These are phyloP conservation scores for Xenopus tropicalis DNA, from an alignment of 2,113 vertebrate genomes.

Conservation along the genomic window DNA sequence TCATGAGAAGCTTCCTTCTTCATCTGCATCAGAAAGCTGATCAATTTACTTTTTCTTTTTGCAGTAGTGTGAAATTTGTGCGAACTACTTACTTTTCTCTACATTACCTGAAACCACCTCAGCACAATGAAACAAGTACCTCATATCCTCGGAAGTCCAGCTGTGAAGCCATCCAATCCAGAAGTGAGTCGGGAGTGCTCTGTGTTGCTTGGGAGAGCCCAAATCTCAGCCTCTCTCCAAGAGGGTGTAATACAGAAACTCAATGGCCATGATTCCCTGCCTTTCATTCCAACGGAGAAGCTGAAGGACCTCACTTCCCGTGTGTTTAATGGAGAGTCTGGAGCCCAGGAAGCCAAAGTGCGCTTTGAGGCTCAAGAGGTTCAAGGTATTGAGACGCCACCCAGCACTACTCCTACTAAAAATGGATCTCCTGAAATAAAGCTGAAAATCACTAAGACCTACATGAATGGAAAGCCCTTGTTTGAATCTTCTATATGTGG, in stretches of 20 bases:
- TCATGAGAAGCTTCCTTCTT: no score
- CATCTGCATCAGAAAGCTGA: no score
- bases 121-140: constrained; percentile 90
- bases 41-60: background rate
- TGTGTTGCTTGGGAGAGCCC: constrained; percentile 83
- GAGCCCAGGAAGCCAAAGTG: constrained; percentile 74
- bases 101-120: constrained; percentile 52
- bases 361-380: constrained; percentile 70
- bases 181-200: constrained; percentile 81
- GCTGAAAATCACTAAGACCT: constrained; percentile 85
- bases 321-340: constrained; percentile 85
- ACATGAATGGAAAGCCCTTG: constrained; percentile 77
- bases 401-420: constrained; percentile 69
- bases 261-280: constrained; percentile 75
- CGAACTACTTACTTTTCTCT: constrained; percentile 6
- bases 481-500: constrained; percentile 82
- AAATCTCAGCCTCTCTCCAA: constrained; percentile 79
- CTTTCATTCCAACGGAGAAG: constrained; percentile 73
- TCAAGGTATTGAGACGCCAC: constrained; percentile 76
- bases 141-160: constrained; percentile 70
- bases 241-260: constrained; percentile 85
- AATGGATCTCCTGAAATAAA: constrained; percentile 82
- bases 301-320: constrained; percentile 89
- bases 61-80: constrained; percentile 11
- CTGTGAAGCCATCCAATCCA: constrained; percentile 71